Evolutionary conservation across 2,888 invertebrate genomes (phyloP).

Genomic region (Drosophila koepferae): DNA sequence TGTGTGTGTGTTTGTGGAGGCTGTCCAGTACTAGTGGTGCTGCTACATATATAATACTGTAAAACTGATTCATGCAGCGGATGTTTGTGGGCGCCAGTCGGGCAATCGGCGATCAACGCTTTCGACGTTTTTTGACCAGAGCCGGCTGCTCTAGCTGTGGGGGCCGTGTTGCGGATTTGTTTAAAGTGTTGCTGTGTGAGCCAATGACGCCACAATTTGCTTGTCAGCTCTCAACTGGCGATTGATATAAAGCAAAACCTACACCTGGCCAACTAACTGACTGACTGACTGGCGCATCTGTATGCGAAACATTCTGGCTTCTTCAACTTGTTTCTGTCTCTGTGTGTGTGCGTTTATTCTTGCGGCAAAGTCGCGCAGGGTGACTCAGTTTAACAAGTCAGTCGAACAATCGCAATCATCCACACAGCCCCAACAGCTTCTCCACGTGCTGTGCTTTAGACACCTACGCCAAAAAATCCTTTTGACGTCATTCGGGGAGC

Average conservation of each 20-base stretch:
- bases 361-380: constrained; percentile 15
- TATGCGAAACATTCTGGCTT: constrained; percentile 13
- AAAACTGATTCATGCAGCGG: constrained; percentile 64
- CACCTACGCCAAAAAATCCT: constrained; percentile 72
- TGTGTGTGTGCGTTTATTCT: background rate
- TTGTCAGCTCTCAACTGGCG: constrained; percentile 42
- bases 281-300: constrained; percentile 13
- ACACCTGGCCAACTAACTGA: constrained; percentile 43
- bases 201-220: constrained; percentile 54
- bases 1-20: background rate
- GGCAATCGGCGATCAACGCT: constrained; percentile 54
- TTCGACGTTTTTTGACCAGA: constrained; percentile 60
- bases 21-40: constrained; percentile 15
- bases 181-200: constrained; percentile 13
- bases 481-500: constrained; percentile 66
- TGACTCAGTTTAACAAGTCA: constrained; percentile 58
- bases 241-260: constrained; percentile 68
- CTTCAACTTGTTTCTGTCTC: constrained; percentile 18
- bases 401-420: constrained; percentile 20
- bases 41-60: constrained; percentile 32
- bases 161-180: constrained; percentile 20
- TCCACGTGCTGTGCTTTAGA: constrained; percentile 59
- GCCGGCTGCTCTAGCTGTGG: constrained; percentile 37
- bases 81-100: constrained; percentile 72
- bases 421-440: constrained; percentile 35